Base-by-base conservation (phyloP, 2,797 vertebrate species). In the Thamnophis elegans region DNA sequence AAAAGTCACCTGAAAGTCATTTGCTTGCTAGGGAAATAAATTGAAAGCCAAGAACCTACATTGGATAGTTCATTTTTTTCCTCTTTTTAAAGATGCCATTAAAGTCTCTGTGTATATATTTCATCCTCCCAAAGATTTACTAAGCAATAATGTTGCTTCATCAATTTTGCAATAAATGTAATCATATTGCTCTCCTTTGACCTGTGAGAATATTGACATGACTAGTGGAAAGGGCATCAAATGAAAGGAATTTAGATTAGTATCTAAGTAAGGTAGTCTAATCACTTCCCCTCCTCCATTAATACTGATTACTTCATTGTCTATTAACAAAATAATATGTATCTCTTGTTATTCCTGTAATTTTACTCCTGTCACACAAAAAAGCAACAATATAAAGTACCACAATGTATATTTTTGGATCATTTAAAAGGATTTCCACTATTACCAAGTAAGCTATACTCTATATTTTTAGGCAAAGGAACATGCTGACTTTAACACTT, bases 141-240 rank as follows among this genome's bases (percentile, higher is more conserved):
- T 58, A 93, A n/a, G 51, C 73, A 58, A n/a, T 53, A 89, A 91
- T 51, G 60, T 51, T 10, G 47, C 16, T 55, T 73, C 60, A 3
- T 54, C 60, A 85, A 62, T 92, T 82, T n/a, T 89, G 85, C 14
- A 25, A 85, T 65, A 95, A 91, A 92, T n/a, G 65, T 42, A 95
- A 91, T 59, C 0, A 47, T 20, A 51, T 51, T 62, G 0, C 87
- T 82, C 91, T 91, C 1, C 89, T 94, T 93, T 42, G 13, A 9
- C n/a, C 36, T 28, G 82, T 95, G 92, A 92, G 0, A 1, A 5
- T 88, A 91, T 93, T 90, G 18, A 73, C 55, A 58, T 5, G 56
- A 88, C 90, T 68, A 88, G 56, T 0, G 55, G 13, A 85, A 28
- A 20, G 18, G 22, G 89, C 2, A 10, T 93, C 91, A 93, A 88